These are phyloP conservation scores for Metaphire vulgaris DNA, from an alignment of 1,140 invertebrate species.

Conservation along the genomic window DNA sequence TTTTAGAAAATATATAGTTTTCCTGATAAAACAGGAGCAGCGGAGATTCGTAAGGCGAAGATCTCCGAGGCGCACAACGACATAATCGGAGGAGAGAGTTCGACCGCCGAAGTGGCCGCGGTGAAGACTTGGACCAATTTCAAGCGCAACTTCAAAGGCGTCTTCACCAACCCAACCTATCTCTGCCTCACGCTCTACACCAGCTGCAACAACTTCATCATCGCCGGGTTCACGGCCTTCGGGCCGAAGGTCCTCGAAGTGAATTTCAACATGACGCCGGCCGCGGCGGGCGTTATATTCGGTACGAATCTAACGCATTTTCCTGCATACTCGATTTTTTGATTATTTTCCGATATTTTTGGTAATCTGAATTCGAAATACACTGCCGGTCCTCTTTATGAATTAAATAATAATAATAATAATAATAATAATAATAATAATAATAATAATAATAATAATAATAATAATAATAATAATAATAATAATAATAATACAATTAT, in stretches of 20 bases:
- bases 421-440: too few relatives aligned
- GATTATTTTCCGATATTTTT: too few relatives aligned
- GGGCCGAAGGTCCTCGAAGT: conserved; percentile 6
- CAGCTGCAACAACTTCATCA: background rate
- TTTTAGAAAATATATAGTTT: too few relatives aligned
- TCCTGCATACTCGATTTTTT: too few relatives aligned
- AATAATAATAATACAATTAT: too few relatives aligned
- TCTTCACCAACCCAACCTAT: background rate
- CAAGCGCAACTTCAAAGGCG: background rate
- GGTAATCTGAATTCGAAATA: too few relatives aligned
- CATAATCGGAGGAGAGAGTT: background rate
- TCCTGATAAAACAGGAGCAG: background rate
- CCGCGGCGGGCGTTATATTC: background rate
- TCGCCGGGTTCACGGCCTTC: conserved; percentile 8
- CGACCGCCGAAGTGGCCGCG: background rate
- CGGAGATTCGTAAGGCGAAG: background rate
- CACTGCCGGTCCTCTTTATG: too few relatives aligned
- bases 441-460: too few relatives aligned
- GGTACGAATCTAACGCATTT: too few relatives aligned
- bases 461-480: too few relatives aligned
- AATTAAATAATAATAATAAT: too few relatives aligned
- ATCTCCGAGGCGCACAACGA: background rate
- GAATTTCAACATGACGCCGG: background rate
- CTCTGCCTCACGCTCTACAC: background rate
- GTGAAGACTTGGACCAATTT: background rate